phyloP scores from a whole-genome alignment of 2,888 invertebrate species.

The Pseudoips prasinana region DNA sequence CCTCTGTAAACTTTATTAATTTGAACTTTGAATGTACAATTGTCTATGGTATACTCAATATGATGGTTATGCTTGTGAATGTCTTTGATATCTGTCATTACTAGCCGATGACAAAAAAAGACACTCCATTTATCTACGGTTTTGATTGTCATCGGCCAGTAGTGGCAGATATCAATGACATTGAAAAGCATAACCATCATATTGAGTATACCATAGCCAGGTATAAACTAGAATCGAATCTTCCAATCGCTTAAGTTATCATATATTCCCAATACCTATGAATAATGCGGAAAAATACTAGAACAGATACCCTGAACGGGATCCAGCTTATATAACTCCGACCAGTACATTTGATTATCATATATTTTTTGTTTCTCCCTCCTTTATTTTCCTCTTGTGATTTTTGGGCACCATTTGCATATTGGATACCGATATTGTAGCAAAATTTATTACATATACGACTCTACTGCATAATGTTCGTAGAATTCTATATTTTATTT shows the following conservation, averaged over 20 bases:
- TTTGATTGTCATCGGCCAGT: too few species aligned
- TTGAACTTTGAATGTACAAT: too few species aligned
- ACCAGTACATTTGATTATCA: slow-evolving; percentile 72
- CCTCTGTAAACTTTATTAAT: too few species aligned
- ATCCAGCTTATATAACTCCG: slow-evolving; percentile 50
- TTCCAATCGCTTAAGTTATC: slow-evolving; percentile 3
- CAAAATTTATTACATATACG: slow-evolving; percentile 66
- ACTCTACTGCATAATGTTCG: slow-evolving; percentile 56
- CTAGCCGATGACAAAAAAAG: too few species aligned
- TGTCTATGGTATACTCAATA: too few species aligned
- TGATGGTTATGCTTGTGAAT: too few species aligned
- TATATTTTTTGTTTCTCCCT: slow-evolving; percentile 60
- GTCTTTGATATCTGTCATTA: too few species aligned
- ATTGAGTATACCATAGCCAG: too few species aligned
- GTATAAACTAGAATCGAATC: neutral
- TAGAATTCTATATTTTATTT: slow-evolving; percentile 50
- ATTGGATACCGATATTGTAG: slow-evolving; percentile 72
- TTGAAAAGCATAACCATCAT: too few species aligned
- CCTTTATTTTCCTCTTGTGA: slow-evolving; percentile 73
- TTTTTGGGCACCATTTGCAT: slow-evolving; percentile 70
- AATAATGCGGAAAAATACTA: slow-evolving; percentile 20
- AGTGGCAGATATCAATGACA: too few species aligned
- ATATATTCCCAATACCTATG: slow-evolving; percentile 7
- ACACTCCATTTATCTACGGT: too few species aligned
- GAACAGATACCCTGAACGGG: slow-evolving; percentile 19